phyloP scores from a whole-genome alignment of 2,888 invertebrate species.

The Hydropsyche betteni region DNA sequence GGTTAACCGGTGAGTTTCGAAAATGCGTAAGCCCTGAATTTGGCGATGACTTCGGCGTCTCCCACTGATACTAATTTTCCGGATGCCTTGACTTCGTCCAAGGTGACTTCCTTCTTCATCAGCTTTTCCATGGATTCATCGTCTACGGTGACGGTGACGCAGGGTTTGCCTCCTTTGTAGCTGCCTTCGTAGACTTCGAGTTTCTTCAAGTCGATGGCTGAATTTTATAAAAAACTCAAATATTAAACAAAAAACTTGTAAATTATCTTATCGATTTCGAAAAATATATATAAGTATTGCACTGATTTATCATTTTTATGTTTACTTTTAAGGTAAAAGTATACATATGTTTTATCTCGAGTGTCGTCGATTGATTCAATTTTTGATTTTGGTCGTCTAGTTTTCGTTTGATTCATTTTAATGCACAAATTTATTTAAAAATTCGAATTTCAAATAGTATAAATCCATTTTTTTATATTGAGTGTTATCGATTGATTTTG shows the following conservation, averaged over 20 bases:
- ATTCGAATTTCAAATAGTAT: no score
- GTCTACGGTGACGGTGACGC: slow-evolving; percentile 43
- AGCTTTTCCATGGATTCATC: slow-evolving; percentile 39
- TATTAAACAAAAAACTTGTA: neutral
- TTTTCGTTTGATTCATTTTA: no score
- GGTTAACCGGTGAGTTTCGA: slow-evolving; percentile 25
- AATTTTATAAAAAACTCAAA: no score
- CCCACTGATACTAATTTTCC: slow-evolving; percentile 46
- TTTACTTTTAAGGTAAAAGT: no score
- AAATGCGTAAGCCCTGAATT: neutral
- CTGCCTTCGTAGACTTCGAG: slow-evolving; percentile 43
- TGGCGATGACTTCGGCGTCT: slow-evolving; percentile 34
- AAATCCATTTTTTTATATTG: no score
- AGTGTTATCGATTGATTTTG: no score
- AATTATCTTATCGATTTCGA: neutral
- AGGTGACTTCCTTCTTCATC: slow-evolving; percentile 35
- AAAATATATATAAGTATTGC: no score
- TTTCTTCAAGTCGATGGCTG: slow-evolving; percentile 48
- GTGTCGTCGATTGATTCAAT: no score
- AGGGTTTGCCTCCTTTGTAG: slow-evolving; percentile 35
- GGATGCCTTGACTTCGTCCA: slow-evolving; percentile 40
- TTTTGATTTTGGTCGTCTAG: no score
- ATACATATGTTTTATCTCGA: no score
- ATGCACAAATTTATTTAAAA: no score
- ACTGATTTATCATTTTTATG: no score